Evolutionary conservation across 2,797 vertebrate species (phyloP).

Genomic region (Hemibagrus guttatus): DNA sequence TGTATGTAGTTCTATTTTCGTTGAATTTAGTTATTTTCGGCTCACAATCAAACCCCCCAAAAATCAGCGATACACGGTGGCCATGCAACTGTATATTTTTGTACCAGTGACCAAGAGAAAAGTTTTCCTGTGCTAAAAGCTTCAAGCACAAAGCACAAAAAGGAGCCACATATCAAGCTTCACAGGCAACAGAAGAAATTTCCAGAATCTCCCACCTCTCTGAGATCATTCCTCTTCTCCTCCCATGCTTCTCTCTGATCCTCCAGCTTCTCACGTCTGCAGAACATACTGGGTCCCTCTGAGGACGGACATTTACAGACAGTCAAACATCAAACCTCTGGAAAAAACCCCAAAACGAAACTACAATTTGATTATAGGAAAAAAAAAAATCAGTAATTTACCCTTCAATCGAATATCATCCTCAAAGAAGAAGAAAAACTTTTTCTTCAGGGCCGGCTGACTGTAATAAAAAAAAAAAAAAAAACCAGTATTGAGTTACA

Average conservation of each 20-base stretch:
- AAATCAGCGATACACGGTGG: not conserved
- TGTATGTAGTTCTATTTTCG: not conserved
- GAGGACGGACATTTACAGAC: slow-evolving; percentile 15
- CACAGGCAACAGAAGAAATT: not conserved
- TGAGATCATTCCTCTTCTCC: slow-evolving; percentile 65
- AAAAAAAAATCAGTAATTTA: slow-evolving; percentile 54
- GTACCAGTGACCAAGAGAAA: not conserved
- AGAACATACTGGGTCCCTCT: slow-evolving; percentile 76
- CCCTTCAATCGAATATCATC: slow-evolving; percentile 83
- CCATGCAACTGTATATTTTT: not conserved
- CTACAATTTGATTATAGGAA: not conserved
- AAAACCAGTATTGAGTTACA: not conserved
- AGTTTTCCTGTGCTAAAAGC: not conserved
- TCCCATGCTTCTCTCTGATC: slow-evolving; percentile 75
- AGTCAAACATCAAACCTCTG: not conserved
- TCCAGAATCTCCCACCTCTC: slow-evolving; percentile 62
- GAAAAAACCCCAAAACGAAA: not conserved
- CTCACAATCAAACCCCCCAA: not conserved
- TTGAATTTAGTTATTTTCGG: not conserved
- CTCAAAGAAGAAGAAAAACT: slow-evolving; percentile 83
- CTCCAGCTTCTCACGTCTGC: slow-evolving; percentile 63
- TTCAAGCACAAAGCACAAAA: not conserved
- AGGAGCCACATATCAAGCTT: not conserved
- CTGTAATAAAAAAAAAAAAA: slow-evolving; percentile 66
- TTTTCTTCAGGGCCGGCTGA: slow-evolving; percentile 54